Percentiles rank a stretch among this genome's conserved stretches.
phyloP scores from a whole-genome alignment of 2,888 invertebrate genomes.

The Heteromyza rotundicornis region DNA sequence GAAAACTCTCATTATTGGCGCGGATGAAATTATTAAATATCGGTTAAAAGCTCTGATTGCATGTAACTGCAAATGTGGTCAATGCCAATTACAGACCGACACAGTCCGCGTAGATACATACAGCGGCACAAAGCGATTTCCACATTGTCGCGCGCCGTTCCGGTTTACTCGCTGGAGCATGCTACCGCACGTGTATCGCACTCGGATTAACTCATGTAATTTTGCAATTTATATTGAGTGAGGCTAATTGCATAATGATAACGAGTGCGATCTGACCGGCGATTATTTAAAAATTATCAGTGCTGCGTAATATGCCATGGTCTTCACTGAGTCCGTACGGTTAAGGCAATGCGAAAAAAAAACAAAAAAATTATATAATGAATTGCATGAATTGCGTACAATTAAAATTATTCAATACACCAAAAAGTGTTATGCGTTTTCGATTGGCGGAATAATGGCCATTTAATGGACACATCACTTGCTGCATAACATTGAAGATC shows the following conservation, averaged over 20 bases:
- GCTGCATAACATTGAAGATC: too few species aligned
- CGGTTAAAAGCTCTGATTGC: neutral
- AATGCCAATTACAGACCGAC: neutral
- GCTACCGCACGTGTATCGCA: neutral
- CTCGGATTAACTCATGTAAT: neutral
- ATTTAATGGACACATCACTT: too few species aligned
- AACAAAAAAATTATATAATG: too few species aligned
- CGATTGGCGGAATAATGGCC: too few species aligned
- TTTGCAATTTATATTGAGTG: neutral
- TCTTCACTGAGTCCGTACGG: too few species aligned
- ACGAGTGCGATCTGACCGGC: neutral
- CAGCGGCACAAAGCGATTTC: neutral
- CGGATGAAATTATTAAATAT: neutral
- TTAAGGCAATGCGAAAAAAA: too few species aligned
- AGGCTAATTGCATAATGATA: conserved; percentile 1
- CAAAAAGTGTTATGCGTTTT: too few species aligned
- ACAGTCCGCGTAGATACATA: too few species aligned
- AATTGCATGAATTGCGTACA: too few species aligned
- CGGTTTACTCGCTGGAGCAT: neutral
- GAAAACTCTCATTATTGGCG: neutral
- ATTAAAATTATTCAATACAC: too few species aligned
- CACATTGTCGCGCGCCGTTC: too few species aligned
- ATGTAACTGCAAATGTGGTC: too few species aligned
- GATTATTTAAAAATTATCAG: neutral
- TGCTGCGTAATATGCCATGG: neutral